Evolutionary conservation across 1,140 invertebrate genomes (phyloP).

Genomic region (Grapholita molesta): DNA sequence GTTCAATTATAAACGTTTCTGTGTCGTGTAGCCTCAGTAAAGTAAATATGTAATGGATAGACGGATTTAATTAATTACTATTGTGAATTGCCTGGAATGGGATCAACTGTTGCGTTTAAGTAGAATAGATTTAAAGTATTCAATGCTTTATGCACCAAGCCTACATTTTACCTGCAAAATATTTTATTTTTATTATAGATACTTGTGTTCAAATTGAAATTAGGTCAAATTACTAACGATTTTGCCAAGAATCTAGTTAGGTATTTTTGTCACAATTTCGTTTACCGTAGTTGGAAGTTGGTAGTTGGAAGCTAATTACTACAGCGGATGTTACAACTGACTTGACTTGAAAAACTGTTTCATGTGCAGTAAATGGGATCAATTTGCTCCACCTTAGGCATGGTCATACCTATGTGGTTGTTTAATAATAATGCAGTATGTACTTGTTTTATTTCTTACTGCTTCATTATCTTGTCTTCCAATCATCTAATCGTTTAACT

Average conservation of each 20-base stretch:
- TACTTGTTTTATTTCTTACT: not conserved
- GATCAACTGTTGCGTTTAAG: constrained; percentile 74
- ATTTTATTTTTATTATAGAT: not conserved
- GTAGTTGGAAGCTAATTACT: not conserved
- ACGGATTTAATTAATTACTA: constrained; percentile 25
- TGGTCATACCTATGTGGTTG: not conserved
- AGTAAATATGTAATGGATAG: constrained; percentile 10
- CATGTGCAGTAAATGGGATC: not conserved
- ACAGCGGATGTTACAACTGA: not conserved
- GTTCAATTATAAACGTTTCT: constrained; percentile 30
- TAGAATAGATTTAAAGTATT: constrained; percentile 41
- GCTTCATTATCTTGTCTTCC: constrained; percentile 10
- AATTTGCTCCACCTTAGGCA: not conserved
- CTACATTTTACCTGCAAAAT: constrained; percentile 3
- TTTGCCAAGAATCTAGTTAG: too few species aligned
- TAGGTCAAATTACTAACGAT: too few species aligned
- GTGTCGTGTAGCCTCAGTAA: constrained; percentile 1
- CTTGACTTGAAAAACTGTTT: not conserved
- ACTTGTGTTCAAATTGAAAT: not conserved
- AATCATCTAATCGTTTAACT: constrained; percentile 7
- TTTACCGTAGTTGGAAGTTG: too few species aligned
- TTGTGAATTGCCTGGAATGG: constrained; percentile 70
- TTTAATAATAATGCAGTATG: not conserved
- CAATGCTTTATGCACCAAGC: constrained; percentile 31
- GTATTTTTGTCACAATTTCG: too few species aligned